These are phyloP conservation scores for Zophobas atratus DNA, from an alignment of 1,140 invertebrate species.

Conservation along the genomic window DNA sequence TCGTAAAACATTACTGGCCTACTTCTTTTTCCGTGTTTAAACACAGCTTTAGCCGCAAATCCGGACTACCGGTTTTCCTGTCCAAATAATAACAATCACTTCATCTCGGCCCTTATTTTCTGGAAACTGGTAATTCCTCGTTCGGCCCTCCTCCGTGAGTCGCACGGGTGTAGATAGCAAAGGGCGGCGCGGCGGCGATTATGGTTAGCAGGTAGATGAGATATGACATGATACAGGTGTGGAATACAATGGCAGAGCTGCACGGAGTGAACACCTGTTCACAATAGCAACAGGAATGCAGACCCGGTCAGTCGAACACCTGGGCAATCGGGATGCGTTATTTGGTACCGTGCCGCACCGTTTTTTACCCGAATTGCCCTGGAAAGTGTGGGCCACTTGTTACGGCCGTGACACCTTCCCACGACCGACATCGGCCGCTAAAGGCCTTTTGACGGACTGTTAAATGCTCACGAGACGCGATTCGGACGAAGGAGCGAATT, in stretches of 20 bases:
- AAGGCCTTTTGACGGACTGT: too few species aligned
- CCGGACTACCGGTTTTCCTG: too few species aligned
- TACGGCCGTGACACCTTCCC: constrained; percentile 27
- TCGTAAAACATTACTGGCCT: too few species aligned
- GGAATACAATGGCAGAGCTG: constrained; percentile 51
- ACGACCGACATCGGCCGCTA: constrained; percentile 1
- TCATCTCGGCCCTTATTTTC: too few species aligned
- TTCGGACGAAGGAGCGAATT: too few species aligned
- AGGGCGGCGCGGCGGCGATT: constrained; percentile 17
- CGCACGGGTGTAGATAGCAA: constrained; percentile 3
- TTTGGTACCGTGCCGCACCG: constrained; percentile 27
- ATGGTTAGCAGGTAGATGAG: constrained; percentile 51
- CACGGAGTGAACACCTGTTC: constrained; percentile 55
- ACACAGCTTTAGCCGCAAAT: too few species aligned
- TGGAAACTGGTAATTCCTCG: too few species aligned
- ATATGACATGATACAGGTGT: constrained; percentile 59
- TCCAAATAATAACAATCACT: too few species aligned
- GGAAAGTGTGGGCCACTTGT: constrained; percentile 6
- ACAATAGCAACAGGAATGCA: constrained; percentile 55
- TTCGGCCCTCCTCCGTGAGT: too few species aligned
- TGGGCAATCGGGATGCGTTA: constrained; percentile 45
- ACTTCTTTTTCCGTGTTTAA: too few species aligned
- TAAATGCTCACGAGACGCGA: too few species aligned
- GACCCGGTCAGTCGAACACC: constrained; percentile 54
- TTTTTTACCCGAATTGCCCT: constrained; percentile 32